phyloP scores from a whole-genome alignment of 2,888 invertebrate genomes.

The Cinara cedri region DNA sequence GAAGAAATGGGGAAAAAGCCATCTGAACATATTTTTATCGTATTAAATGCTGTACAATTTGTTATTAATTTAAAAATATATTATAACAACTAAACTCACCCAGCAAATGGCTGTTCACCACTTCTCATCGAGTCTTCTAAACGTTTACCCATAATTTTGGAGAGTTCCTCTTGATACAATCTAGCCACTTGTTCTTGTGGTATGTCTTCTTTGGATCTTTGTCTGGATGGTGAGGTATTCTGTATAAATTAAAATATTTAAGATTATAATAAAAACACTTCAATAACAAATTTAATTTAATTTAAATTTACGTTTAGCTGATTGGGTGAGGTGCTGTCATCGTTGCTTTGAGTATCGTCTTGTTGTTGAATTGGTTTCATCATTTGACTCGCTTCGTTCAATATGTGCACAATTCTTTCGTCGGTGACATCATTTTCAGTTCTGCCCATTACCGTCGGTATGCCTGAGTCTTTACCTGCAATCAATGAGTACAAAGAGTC shows the following conservation, averaged over 20 bases:
- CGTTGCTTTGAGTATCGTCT: constrained; percentile 76
- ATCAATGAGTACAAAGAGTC: constrained; percentile 62
- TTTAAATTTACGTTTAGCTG: constrained; percentile 61
- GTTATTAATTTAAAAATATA: neutral
- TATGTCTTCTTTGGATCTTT: constrained; percentile 86
- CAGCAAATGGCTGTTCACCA: constrained; percentile 65
- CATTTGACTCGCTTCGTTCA: constrained; percentile 89
- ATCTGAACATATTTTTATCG: constrained; percentile 61
- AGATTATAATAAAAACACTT: constrained; percentile 1
- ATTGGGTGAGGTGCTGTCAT: constrained; percentile 78
- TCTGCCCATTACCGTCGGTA: constrained; percentile 71
- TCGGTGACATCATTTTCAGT: constrained; percentile 82
- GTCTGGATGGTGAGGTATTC: constrained; percentile 79
- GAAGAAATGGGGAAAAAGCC: constrained; percentile 84
- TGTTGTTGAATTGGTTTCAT: constrained; percentile 72
- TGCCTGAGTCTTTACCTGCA: constrained; percentile 81
- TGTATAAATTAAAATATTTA: neutral
- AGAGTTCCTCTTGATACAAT: constrained; percentile 93
- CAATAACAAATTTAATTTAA: neutral
- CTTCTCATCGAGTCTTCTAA: constrained; percentile 71
- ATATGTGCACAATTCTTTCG: constrained; percentile 90
- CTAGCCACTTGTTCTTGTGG: constrained; percentile 94
- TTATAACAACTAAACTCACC: constrained; percentile 58
- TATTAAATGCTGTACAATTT: neutral
- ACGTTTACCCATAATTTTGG: constrained; percentile 85